phyloP scores from a whole-genome alignment of 2,113 vertebrate species.

The Prunella himalayana region DNA sequence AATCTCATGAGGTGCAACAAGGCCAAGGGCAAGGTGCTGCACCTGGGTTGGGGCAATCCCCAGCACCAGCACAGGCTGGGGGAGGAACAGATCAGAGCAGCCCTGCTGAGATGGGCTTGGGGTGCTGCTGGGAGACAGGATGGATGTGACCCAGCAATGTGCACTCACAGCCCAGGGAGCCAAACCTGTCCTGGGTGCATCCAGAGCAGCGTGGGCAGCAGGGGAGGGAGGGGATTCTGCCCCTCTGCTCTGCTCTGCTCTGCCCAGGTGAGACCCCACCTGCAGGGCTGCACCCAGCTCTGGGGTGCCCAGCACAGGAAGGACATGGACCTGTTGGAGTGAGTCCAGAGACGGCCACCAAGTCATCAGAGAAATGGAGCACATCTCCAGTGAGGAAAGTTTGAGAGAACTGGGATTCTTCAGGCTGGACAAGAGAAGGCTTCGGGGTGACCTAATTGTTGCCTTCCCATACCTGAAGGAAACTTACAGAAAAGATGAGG shows the following conservation, averaged over 20 bases:
- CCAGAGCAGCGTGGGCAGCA: background rate
- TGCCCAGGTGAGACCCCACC: background rate
- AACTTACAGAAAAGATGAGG: background rate
- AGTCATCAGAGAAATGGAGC: background rate
- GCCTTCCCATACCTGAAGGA: background rate
- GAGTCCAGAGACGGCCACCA: background rate
- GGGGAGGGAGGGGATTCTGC: background rate
- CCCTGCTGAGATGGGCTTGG: accelerated
- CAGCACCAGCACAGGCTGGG: background rate
- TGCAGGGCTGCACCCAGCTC: background rate
- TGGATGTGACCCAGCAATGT: background rate
- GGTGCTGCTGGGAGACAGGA: background rate
- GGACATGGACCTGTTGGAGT: background rate
- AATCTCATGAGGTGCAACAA: background rate
- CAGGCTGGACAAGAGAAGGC: background rate
- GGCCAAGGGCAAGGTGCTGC: background rate
- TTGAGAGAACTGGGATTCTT: background rate
- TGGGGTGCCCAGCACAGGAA: background rate
- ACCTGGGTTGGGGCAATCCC: background rate
- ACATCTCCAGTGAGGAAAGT: background rate
- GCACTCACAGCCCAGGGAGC: background rate
- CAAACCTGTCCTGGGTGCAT: background rate
- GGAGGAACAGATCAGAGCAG: accelerated
- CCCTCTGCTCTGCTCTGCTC: background rate
- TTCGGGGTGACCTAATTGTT: background rate